These are phyloP conservation scores for Mastomys natalensis DNA, from an alignment of 2,113 vertebrate genomes.

Conservation along the genomic window DNA sequence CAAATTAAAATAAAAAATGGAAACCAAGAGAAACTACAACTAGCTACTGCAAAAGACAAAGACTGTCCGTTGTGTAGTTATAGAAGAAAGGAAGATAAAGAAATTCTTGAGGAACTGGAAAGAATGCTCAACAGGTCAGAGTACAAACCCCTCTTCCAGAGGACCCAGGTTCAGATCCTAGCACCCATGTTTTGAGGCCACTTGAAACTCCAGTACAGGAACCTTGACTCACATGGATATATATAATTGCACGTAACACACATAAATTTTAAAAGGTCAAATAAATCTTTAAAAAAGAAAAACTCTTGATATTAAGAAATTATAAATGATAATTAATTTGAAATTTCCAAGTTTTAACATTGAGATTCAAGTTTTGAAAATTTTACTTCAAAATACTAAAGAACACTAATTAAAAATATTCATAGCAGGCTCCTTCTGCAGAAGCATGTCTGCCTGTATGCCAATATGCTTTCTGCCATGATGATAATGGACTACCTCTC, in stretches of 20 bases:
- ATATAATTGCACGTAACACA: neutral
- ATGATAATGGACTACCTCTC: neutral
- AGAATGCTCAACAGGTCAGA: neutral
- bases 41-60: neutral
- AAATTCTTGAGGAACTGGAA: neutral
- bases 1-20: neutral
- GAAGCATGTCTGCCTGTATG: no score
- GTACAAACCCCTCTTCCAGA: neutral
- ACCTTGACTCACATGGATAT: no score
- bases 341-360: constrained; percentile 42
- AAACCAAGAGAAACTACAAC: constrained; percentile 48
- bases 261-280: neutral
- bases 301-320: constrained; percentile 21
- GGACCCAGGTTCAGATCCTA: neutral
- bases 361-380: neutral
- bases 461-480: neutral
- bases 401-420: constrained; percentile 21
- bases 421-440: neutral
- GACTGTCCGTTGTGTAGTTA: neutral
- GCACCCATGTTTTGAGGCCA: neutral
- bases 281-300: constrained; percentile 51
- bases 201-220: neutral
- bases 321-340: neutral
- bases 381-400: constrained; percentile 28
- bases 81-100: neutral